Percentiles rank a stretch among this genome's conserved stretches.
Conservation (phyloP, 2,113 vertebrate genomes). For the Platanista minor region DNA sequence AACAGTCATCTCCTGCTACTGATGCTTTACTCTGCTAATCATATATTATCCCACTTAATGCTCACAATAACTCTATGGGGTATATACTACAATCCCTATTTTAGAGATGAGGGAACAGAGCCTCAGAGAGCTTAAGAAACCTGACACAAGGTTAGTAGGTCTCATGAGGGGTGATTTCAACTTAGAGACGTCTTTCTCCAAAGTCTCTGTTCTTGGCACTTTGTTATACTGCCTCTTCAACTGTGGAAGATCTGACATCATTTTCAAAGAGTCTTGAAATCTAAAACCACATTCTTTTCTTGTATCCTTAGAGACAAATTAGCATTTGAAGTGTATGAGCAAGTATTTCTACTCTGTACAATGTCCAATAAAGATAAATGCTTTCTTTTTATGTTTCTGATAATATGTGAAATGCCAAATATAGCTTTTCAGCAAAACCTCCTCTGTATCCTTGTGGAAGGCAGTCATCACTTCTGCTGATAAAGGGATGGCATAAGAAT, state of each 20-base stretch:
- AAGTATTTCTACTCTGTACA: background rate
- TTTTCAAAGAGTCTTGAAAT: background rate
- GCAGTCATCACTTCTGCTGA: background rate
- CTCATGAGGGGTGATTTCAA: background rate
- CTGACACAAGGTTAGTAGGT: background rate
- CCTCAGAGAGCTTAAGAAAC: background rate
- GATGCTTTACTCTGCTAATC: background rate
- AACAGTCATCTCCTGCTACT: background rate
- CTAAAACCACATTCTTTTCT: background rate
- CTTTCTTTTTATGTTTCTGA: background rate
- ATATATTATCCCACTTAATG: background rate
- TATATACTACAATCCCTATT: background rate
- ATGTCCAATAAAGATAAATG: background rate
- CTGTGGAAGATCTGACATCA: background rate
- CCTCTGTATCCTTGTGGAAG: background rate
- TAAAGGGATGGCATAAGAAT: background rate
- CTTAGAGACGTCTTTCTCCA: background rate
- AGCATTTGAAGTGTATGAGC: conserved; percentile 13
- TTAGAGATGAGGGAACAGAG: background rate
- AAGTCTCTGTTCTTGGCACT: background rate
- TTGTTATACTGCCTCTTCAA: background rate
- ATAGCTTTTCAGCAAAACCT: background rate
- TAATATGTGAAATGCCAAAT: background rate
- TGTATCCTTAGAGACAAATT: conserved; percentile 4
- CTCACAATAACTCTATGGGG: background rate